Base-by-base conservation (phyloP, 2,888 invertebrate genomes). In the Sthenelais limicola region DNA sequence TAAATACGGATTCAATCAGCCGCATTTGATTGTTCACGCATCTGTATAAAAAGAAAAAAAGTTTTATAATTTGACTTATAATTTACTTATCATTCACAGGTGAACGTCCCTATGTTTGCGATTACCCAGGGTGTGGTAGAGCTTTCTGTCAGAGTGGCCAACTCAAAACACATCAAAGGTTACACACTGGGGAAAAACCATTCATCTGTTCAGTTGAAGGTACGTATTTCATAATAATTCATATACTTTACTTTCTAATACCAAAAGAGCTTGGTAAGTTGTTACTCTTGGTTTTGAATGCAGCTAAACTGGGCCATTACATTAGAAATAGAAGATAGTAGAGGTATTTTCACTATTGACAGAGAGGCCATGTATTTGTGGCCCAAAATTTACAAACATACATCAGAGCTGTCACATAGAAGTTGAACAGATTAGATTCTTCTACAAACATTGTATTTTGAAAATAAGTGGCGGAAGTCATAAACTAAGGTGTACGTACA, bases 131-230 rank as follows among this genome's bases (percentile, higher is more conserved):
- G 28, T 93, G 93, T 82, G 90, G 90, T 0, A 90, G 92, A 82
- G 91, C 92, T 30, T 93, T 93, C 82, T 92, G 93, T 15, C 93
- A 93, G 84, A 93, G 93, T 74, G 93, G 93, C 0, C 93, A 93
- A 81, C 85, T 93, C 47, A 92, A 93, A 85, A 93, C 93, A 0
- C 93, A 93, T 84, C 93, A 93, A 82, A 88, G 93, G 77, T 88
- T 93, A 1, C 93, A 93, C 82, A 93, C 93, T 0, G 93, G 93
- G 32, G 93, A 93, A 82, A 92, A 93, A 81, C 93, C 93, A 1
- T 93, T 93, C 84, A 87, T 91, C 32, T 93, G 93, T 86, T 81
- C 83, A 35, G 79, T 79, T 21, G 78, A 79, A 76, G 84, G 87
- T 86, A 77, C 67, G 70, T 15, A 43, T 18, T 43, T 43, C 9